These are phyloP conservation scores for Schizotus pectinicornis DNA, from an alignment of 2,888 invertebrate genomes.

Conservation along the genomic window DNA sequence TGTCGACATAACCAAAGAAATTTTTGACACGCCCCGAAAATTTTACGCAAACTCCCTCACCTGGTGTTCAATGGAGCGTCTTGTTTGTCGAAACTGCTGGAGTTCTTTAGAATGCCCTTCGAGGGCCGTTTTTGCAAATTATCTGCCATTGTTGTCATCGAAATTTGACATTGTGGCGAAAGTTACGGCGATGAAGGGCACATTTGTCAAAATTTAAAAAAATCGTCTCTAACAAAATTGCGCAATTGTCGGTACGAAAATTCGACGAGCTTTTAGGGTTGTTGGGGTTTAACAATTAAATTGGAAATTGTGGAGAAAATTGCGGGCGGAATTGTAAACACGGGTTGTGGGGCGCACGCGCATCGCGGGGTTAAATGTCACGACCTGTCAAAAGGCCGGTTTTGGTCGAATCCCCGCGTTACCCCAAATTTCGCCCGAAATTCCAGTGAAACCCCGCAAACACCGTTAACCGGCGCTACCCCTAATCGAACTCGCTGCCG, in stretches of 20 bases:
- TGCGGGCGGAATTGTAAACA: constrained; percentile 1
- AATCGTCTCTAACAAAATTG: too few species aligned
- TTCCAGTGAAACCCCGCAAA: not conserved
- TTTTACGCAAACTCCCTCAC: constrained; percentile 38
- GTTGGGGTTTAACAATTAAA: not conserved
- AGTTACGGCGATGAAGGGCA: not conserved
- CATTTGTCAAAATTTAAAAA: too few species aligned
- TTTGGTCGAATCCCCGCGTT: constrained; percentile 5
- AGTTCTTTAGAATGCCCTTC: constrained; percentile 91
- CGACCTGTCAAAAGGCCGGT: not conserved
- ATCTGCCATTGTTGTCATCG: constrained; percentile 66
- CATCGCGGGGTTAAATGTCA: constrained; percentile 3
- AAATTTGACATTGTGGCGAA: constrained; percentile 14
- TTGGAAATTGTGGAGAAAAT: not conserved
- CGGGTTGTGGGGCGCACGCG: too few species aligned
- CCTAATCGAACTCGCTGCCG: not conserved
- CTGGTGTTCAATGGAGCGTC: constrained; percentile 49
- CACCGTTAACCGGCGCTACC: too few species aligned
- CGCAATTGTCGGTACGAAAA: too few species aligned
- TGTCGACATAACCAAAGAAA: constrained; percentile 3
- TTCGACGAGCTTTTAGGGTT: too few species aligned
- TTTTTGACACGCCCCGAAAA: constrained; percentile 12
- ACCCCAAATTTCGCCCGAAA: not conserved
- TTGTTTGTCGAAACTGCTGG: constrained; percentile 86
- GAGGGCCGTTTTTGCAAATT: constrained; percentile 83